Evolutionary conservation across 2,888 invertebrate species (phyloP), one percentile per base, ranked within the genome.

Genomic region (Tetheella fluctuosa): DNA sequence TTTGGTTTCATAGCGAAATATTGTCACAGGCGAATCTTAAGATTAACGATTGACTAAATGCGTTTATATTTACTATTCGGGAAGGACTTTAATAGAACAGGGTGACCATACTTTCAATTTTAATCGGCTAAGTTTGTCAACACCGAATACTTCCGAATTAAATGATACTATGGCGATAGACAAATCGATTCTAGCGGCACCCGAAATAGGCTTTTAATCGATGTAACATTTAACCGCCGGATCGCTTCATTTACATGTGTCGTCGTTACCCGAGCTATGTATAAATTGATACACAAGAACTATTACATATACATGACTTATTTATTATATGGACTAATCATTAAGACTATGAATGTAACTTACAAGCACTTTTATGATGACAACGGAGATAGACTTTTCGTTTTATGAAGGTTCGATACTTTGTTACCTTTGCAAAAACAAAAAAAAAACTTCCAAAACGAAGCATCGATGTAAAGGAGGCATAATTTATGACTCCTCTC

Each of bases 191-290:
- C 13, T 34, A 34, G 30, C 30, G 30, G 7, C 5, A 30, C 8
- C 1, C 30, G 7, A 6, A 7, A 30, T 30, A 6, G 30, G 30
- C 30, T 1, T 30, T 30, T 30, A 8, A 25, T 25, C 2, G 25
- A 25, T 25, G n/a, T n/a, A n/a, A n/a, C n/a, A n/a, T n/a, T n/a
- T n/a, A n/a, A 25, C 25, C 25, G 6, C 25, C 25, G 25, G 6
- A 25, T 25, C 25, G 25, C 6, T 25, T 2, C 25, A 25, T 25
- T 25, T 25, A 25, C 25, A 25, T 4, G 25, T n/a, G n/a, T n/a
- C n/a, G n/a, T n/a, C n/a, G n/a, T n/a, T n/a, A n/a, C 58, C 52
- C 52, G 56, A 39, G 54, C 54, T 58, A 37, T 55, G 48, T 55
- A 25, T 56, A 59, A 54, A 59, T 56, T 23, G 58, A 37, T 28